Base-by-base conservation (phyloP, 2,113 vertebrate species). In the Talpa occidentalis region DNA sequence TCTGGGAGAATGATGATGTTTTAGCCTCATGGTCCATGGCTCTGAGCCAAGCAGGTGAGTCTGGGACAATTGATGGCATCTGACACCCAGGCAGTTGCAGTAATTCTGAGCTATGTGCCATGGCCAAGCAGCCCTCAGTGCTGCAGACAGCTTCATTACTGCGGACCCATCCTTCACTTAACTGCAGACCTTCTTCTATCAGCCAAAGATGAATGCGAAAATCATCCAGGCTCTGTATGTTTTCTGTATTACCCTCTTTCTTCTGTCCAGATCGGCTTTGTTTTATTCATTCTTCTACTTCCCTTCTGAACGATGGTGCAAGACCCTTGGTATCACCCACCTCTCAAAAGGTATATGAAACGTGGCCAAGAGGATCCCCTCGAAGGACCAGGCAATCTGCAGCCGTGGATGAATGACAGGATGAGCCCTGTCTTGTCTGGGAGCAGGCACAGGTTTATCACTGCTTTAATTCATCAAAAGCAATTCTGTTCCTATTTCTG, bases 131-230 rank as follows among this genome's bases (percentile, higher is more conserved):
- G 95, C 91, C 98, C 96, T 74, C 22, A 78, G 83, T 91, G 94
- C 94, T 90, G 94, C 89, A 92, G 95, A 98, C 97, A 97, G 97
- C 98, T 98, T 98, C 98, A 98, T 98, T 98, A 97, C 91, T 83
- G 88, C 60, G 77, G 88, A 16, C 54, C 47, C 90, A 97, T 98
- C 95, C 95, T 98, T 98, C 97, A 98, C 94, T 95, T 96, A 88
- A 17, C 76, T 86, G 86, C 44, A 97, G 96, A 96, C 92, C 94
- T 97, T 97, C 91, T 81, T 97, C 91, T 81, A 95, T 97, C 95
- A 97, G 82, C 52, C 93, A 86, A 97, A 97, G 97, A 97, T 16
- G 90, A 98, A 97, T 96, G 97, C 95, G 81, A 47, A 89, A 95
- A 96, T 76, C 60, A 92, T 88, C 4, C 9, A 95, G 84, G 67